phyloP scores from a whole-genome alignment of 2,797 vertebrate genomes.

The Hephaestus fuliginosus region DNA sequence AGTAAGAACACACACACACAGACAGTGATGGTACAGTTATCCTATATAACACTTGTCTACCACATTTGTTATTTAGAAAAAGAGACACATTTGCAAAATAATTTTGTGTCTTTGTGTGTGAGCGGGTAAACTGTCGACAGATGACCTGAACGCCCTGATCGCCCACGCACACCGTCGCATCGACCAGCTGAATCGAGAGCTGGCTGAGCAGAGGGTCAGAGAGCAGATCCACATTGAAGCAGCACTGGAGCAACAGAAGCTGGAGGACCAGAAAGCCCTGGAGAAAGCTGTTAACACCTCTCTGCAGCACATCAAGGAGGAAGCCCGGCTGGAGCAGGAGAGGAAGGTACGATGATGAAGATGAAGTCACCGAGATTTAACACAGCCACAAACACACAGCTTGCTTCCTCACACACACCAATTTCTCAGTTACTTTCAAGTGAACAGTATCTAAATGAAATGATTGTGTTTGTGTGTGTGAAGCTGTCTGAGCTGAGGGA shows the following conservation, averaged over 20 bases:
- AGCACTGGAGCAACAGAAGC: conserved; percentile 92
- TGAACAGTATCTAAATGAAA: neutral
- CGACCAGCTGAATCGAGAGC: conserved; percentile 93
- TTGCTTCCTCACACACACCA: neutral
- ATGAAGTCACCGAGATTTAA: neutral
- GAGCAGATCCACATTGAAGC: conserved; percentile 92
- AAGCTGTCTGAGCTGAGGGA: conserved; percentile 93
- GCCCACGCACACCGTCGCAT: conserved; percentile 96
- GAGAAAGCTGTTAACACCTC: conserved; percentile 88
- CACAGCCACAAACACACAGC: neutral
- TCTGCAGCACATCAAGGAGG: conserved; percentile 87
- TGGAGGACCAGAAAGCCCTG: conserved; percentile 88
- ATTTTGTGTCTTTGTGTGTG: conserved; percentile 20
- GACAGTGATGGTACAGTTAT: too few relatives aligned
- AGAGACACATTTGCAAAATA: neutral
- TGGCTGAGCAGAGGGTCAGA: conserved; percentile 92
- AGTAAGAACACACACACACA: conserved; percentile 86
- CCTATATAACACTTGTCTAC: too few relatives aligned
- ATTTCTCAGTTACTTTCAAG: neutral
- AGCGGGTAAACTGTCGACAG: conserved; percentile 91
- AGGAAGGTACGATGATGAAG: conserved; percentile 86
- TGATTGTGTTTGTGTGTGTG: neutral
- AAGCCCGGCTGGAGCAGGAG: conserved; percentile 91
- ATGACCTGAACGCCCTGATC: conserved; percentile 95
- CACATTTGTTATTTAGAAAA: neutral